These are phyloP conservation scores for Folsomia manolachei DNA, from an alignment of 2,888 invertebrate species.

Conservation along the genomic window DNA sequence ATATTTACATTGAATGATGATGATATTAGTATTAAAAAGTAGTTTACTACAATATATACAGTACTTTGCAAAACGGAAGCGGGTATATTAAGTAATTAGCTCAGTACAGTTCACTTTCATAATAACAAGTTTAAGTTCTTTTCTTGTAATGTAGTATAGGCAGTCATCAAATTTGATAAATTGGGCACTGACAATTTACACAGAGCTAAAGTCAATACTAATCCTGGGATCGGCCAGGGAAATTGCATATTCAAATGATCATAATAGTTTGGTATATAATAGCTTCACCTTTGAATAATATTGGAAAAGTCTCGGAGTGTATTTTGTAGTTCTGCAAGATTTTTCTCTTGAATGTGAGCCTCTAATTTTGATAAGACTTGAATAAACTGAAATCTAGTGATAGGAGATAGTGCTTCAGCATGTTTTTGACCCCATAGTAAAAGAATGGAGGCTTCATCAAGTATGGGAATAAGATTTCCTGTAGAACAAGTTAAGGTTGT, in stretches of 20 bases:
- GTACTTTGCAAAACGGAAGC: too few relatives aligned
- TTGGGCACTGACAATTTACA: neutral
- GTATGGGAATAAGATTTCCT: conserved; percentile 50
- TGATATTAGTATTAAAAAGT: too few relatives aligned
- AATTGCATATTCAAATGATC: too few relatives aligned
- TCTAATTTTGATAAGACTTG: conserved; percentile 50
- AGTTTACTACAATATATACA: too few relatives aligned
- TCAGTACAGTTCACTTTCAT: neutral
- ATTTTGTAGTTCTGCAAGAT: conserved; percentile 49
- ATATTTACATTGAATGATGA: too few relatives aligned
- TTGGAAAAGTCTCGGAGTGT: conserved; percentile 50
- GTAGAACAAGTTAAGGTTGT: conserved; percentile 50
- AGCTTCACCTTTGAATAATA: conserved; percentile 50
- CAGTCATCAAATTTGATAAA: too few relatives aligned
- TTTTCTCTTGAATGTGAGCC: conserved; percentile 49
- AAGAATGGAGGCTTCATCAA: conserved; percentile 50
- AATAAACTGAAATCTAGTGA: conserved; percentile 49
- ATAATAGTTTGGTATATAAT: too few relatives aligned
- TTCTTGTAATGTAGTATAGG: too few relatives aligned
- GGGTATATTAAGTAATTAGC: too few relatives aligned
- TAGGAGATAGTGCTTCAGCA: conserved; percentile 49
- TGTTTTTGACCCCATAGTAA: conserved; percentile 50
- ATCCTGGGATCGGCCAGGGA: neutral
- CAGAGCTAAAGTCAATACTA: neutral
- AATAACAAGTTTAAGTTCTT: too few relatives aligned